Percentiles rank a stretch among this genome's conserved stretches.
Evolutionary conservation across 2,888 invertebrate species (phyloP).

Genomic region (Dinocampus coccinellae): DNA sequence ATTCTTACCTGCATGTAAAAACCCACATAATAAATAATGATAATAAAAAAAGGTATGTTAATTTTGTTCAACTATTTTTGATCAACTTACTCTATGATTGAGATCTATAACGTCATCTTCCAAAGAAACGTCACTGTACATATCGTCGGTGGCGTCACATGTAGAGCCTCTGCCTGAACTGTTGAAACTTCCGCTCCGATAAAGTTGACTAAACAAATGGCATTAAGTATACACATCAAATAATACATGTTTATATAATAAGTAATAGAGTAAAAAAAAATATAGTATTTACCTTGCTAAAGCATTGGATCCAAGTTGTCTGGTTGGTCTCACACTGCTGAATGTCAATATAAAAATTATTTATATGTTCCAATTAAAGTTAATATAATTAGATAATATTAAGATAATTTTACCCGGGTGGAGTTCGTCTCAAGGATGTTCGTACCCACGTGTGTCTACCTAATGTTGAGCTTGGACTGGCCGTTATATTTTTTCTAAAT

Average conservation of each 20-base stretch:
- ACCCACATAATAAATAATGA: not conserved
- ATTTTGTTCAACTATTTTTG: not conserved
- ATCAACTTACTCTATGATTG: slow-evolving; percentile 85
- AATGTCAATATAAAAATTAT: slow-evolving; percentile 61
- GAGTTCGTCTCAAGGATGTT: slow-evolving; percentile 85
- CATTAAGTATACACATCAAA: slow-evolving; percentile 29
- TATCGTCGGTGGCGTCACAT: slow-evolving; percentile 93
- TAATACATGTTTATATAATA: not conserved
- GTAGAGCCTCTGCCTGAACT: slow-evolving; percentile 92
- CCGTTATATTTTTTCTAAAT: slow-evolving; percentile 66
- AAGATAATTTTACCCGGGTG: slow-evolving; percentile 77
- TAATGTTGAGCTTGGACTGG: slow-evolving; percentile 76
- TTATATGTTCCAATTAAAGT: slow-evolving; percentile 32
- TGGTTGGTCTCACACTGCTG: slow-evolving; percentile 82
- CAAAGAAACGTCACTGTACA: slow-evolving; percentile 93
- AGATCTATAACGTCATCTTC: slow-evolving; percentile 95
- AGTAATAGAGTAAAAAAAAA: not conserved
- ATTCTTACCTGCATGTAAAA: slow-evolving; percentile 82
- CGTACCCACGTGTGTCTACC: slow-evolving; percentile 88
- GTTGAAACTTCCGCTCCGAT: slow-evolving; percentile 93
- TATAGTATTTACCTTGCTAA: slow-evolving; percentile 80
- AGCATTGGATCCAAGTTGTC: slow-evolving; percentile 84
- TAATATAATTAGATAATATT: not conserved
- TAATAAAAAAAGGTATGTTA: not conserved
- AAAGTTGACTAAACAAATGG: slow-evolving; percentile 81